Conservation (phyloP, 2,113 vertebrate species). For the Nyctereutes procyonoides region DNA sequence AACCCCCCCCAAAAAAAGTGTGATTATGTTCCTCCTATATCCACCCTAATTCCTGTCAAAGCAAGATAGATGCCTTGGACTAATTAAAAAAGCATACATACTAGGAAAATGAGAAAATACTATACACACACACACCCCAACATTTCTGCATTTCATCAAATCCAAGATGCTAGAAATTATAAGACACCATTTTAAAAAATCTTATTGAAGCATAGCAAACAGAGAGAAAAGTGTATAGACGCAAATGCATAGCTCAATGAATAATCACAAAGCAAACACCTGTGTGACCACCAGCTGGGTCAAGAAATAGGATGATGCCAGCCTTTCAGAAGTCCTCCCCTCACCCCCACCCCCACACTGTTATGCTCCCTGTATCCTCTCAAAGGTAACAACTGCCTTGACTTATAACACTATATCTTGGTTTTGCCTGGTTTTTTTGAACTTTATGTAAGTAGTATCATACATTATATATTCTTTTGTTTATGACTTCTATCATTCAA, state of each 20-base stretch:
- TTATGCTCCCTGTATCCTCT: not conserved
- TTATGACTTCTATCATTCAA: constrained; percentile 5
- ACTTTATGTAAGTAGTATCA: not conserved
- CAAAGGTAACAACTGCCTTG: not conserved
- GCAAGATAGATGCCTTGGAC: not conserved
- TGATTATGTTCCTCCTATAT: not conserved
- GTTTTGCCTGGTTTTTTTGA: not conserved
- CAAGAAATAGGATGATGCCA: not conserved
- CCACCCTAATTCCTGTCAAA: not conserved
- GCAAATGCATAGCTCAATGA: not conserved
- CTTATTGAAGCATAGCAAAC: not conserved
- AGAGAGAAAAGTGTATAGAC: not conserved
- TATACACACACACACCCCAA: not conserved
- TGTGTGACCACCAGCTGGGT: not conserved
- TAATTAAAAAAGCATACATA: not conserved
- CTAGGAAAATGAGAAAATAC: not conserved
- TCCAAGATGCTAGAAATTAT: constrained; percentile 18
- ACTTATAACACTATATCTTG: not conserved
- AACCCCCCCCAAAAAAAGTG: not conserved
- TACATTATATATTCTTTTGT: not conserved
- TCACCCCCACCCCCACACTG: rapidly evolving
- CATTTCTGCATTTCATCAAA: not conserved
- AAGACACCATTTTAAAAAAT: not conserved
- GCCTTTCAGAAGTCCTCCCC: not conserved
- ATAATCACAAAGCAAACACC: not conserved